Evolutionary conservation across 2,113 vertebrate genomes (phyloP), one percentile per base, ranked within the genome.

Genomic region (Tragelaphus imberbis): DNA sequence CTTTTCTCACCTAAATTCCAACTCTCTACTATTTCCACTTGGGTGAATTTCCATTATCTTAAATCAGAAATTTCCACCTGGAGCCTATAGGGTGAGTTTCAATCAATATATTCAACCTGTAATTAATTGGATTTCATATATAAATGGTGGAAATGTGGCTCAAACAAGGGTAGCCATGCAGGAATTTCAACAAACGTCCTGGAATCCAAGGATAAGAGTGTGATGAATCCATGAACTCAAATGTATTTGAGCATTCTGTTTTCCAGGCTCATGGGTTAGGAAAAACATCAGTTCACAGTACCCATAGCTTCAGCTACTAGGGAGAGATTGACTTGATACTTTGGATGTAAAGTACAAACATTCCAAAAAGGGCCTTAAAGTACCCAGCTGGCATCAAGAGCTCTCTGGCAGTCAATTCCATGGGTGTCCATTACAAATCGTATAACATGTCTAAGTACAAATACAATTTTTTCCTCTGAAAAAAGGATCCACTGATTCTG

Each of bases 271-370:
- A 44, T 8, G 5, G 86, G 40, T 92, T 90, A 94, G 47, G n/a
- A 85, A 85, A 88, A 17, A 80, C 11, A 75, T 81, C 30, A 87
- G 44, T 14, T 92, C 89, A 94, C 30, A 84, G 21, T 30, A 87
- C 40, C 44, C 84, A 91, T 79, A 93, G 44, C 47, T 75, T 92
- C 23, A 82, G 63, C 61, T 94, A 65, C 47, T 85, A 93, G 27
- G 81, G 75, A 97, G 19, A 95, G 36, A 96, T 21, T 65, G 47
- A 89, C 49, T 85, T 85, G 53, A 87, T 87, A 49, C 56, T 94
- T 96, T 96, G 63, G 19, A 92, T 87, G 80, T 53, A 84, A 92
- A 80, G 19, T 82, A 90, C 53, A 88, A 90, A 95, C 92, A 55
- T 92, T 90, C 58, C 40, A 94, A 89, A 87, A 71, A 56, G 28